These are phyloP conservation scores for Zosterops japonicus DNA, from an alignment of 2,113 vertebrate genomes.

Conservation along the genomic window DNA sequence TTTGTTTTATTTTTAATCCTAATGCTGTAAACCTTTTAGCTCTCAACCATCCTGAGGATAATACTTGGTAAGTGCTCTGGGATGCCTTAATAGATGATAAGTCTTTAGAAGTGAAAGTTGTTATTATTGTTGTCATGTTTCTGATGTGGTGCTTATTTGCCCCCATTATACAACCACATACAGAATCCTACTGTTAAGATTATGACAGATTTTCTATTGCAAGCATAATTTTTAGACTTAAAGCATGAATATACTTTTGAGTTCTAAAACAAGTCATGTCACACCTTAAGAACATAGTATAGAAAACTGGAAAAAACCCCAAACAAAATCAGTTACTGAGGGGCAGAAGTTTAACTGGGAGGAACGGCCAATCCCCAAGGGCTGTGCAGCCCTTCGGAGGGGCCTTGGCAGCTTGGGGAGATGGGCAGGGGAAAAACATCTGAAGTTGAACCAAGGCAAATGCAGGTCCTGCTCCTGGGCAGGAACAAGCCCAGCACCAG, in stretches of 20 bases:
- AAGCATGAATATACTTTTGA: not conserved
- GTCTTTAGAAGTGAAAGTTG: not conserved
- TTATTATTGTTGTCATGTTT: not conserved
- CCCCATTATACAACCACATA: not conserved
- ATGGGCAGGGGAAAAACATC: not conserved
- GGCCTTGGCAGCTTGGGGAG: not conserved
- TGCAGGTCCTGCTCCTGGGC: not conserved
- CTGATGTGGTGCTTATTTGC: conserved; percentile 5
- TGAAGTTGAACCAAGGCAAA: not conserved
- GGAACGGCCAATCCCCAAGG: not conserved
- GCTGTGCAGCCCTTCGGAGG: not conserved
- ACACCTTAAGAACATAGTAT: not conserved
- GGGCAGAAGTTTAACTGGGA: not conserved
- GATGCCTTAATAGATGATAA: not conserved
- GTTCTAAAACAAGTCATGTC: not conserved
- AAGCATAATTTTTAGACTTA: conserved; percentile 19
- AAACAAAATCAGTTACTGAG: not conserved
- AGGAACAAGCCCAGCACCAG: not conserved
- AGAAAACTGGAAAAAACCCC: not conserved
- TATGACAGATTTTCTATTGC: not conserved
- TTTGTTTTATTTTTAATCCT: conserved; percentile 4
- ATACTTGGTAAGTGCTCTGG: not conserved
- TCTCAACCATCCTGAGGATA: not conserved
- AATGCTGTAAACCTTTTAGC: conserved; percentile 4
- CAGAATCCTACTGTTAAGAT: not conserved